These are phyloP conservation scores for Meriones psammophilus DNA, from an alignment of 2,797 vertebrate genomes.

Conservation along the genomic window DNA sequence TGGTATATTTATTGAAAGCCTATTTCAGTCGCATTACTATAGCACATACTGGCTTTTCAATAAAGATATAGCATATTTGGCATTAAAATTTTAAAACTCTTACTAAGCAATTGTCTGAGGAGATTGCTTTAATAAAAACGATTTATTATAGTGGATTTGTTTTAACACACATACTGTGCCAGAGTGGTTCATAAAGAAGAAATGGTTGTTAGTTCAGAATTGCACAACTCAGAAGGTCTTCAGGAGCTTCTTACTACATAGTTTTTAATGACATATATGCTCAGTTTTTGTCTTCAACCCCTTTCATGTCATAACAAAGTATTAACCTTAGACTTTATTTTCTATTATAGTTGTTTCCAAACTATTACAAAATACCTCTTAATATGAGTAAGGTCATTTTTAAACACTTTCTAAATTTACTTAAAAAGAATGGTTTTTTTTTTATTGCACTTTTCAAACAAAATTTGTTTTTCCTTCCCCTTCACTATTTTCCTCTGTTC, in stretches of 20 bases:
- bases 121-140: background rate
- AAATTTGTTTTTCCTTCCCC: background rate
- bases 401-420: conserved; percentile 49
- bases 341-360: conserved; percentile 2
- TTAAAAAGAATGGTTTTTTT: background rate
- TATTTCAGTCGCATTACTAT: background rate
- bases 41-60: conserved; percentile 9
- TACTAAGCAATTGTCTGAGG: background rate
- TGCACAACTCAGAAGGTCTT: conserved; percentile 1
- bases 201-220: conserved; percentile 12
- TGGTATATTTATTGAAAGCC: conserved; percentile 19
- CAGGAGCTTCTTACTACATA: background rate
- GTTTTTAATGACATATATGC: background rate
- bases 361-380: background rate
- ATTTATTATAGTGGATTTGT: background rate
- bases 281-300: background rate
- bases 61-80: conserved; percentile 39
- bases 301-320: conserved; percentile 2
- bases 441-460: background rate
- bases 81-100: conserved; percentile 22
- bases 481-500: background rate
- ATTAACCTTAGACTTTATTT: conserved; percentile 42
- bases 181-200: conserved; percentile 5
- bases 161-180: background rate
- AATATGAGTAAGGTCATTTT: conserved; percentile 25